Evolutionary conservation across 2,888 invertebrate species (phyloP).

Genomic region (Schizotus pectinicornis): DNA sequence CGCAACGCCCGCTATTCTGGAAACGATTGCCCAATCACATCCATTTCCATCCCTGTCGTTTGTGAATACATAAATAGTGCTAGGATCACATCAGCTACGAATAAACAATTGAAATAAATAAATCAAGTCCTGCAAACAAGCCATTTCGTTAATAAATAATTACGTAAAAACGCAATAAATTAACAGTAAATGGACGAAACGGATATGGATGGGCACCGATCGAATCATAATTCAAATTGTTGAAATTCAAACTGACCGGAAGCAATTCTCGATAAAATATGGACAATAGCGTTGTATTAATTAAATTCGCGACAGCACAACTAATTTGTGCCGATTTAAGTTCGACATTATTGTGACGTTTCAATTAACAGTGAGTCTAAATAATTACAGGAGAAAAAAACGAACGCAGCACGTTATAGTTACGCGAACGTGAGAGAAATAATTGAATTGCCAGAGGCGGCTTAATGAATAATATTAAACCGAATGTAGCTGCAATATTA

Average conservation of each 20-base stretch:
- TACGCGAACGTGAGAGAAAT: too few species aligned
- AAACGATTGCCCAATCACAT: constrained; percentile 19
- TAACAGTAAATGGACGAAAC: constrained; percentile 14
- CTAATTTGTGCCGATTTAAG: constrained; percentile 8
- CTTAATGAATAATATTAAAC: too few species aligned
- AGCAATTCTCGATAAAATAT: constrained; percentile 11
- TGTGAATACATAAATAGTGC: constrained; percentile 21
- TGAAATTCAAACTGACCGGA: constrained; percentile 16
- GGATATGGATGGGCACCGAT: constrained; percentile 16
- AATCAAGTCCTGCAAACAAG: constrained; percentile 25
- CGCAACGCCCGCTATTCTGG: background rate
- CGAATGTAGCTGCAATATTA: too few species aligned
- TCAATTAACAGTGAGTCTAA: background rate
- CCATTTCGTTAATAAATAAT: constrained; percentile 27
- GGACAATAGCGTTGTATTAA: constrained; percentile 21
- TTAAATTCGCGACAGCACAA: constrained; percentile 10
- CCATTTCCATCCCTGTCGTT: constrained; percentile 11
- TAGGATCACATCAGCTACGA: constrained; percentile 19
- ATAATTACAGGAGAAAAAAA: too few species aligned
- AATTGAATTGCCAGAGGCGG: too few species aligned
- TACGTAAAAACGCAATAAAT: constrained; percentile 27
- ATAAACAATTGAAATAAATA: constrained; percentile 25
- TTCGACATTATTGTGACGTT: constrained; percentile 5
- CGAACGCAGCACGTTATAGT: too few species aligned
- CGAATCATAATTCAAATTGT: constrained; percentile 25